Evolutionary conservation across 2,113 vertebrate genomes (phyloP).

Genomic region (Origma solitaria): DNA sequence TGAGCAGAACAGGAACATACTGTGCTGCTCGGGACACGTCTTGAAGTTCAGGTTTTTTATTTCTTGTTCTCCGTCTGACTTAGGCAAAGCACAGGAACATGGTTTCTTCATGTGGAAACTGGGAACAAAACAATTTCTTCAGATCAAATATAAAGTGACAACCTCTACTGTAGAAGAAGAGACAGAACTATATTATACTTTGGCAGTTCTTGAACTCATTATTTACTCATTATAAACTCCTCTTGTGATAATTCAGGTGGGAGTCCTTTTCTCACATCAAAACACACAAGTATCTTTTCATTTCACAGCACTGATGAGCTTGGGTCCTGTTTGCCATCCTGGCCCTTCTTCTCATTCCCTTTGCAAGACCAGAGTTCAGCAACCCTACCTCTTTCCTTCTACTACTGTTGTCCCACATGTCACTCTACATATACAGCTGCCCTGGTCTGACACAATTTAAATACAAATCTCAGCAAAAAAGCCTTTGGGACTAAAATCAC

Average conservation of each 20-base stretch:
- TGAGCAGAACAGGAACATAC: not conserved
- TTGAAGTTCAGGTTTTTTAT: constrained; percentile 45
- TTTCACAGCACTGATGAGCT: not conserved
- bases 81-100: not conserved
- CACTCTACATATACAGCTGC: not conserved
- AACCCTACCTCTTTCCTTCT: not conserved
- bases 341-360: not conserved
- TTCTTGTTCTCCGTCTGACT: not conserved
- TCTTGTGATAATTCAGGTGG: not conserved
- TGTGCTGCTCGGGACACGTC: not conserved
- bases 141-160: not conserved
- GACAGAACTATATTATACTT: not conserved
- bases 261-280: not conserved
- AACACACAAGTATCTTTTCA: not conserved
- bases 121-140: not conserved
- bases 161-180: not conserved
- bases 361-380: not conserved
- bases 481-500: not conserved
- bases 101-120: not conserved
- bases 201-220: not conserved
- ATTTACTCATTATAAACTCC: not conserved
- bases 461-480: not conserved
- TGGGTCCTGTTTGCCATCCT: not conserved
- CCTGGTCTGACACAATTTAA: not conserved
- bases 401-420: not conserved